Evolutionary conservation across 2,797 vertebrate genomes (phyloP).

Genomic region (Poecilia picta): DNA sequence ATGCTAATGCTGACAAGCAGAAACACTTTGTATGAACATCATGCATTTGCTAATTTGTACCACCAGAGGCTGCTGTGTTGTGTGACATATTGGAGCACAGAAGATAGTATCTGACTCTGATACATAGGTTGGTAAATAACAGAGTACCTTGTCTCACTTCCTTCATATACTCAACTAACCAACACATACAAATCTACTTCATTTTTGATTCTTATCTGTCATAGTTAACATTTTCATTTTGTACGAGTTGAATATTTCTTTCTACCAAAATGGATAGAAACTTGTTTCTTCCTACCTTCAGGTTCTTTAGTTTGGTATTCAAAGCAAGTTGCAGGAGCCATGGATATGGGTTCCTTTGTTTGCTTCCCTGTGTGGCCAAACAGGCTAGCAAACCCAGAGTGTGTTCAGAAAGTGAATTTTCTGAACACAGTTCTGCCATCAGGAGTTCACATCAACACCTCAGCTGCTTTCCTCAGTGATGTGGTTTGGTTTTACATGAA

Average conservation of each 20-base stretch:
- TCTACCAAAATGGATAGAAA: not conserved
- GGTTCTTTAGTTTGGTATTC: not conserved
- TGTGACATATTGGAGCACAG: not conserved
- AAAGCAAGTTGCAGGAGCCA: not conserved
- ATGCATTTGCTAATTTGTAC: not conserved
- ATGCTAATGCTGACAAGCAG: not conserved
- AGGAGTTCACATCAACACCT: not conserved
- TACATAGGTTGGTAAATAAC: too few relatives aligned
- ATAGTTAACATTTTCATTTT: not conserved
- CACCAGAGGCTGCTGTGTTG: conserved; percentile 5
- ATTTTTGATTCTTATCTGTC: not conserved
- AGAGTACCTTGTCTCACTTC: too few relatives aligned
- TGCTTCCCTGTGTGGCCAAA: not conserved
- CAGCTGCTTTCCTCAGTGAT: not conserved
- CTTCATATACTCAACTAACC: too few relatives aligned
- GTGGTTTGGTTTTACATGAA: not conserved
- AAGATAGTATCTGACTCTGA: conserved; percentile 15
- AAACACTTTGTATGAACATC: not conserved
- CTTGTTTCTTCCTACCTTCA: not conserved
- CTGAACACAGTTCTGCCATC: not conserved
- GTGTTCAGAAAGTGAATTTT: not conserved
- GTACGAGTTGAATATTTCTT: not conserved
- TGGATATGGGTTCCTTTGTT: conserved; percentile 1
- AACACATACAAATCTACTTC: too few relatives aligned
- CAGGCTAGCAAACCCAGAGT: not conserved